Evolutionary conservation across 1,140 invertebrate genomes (phyloP).

Genomic region (Venturia canescens): DNA sequence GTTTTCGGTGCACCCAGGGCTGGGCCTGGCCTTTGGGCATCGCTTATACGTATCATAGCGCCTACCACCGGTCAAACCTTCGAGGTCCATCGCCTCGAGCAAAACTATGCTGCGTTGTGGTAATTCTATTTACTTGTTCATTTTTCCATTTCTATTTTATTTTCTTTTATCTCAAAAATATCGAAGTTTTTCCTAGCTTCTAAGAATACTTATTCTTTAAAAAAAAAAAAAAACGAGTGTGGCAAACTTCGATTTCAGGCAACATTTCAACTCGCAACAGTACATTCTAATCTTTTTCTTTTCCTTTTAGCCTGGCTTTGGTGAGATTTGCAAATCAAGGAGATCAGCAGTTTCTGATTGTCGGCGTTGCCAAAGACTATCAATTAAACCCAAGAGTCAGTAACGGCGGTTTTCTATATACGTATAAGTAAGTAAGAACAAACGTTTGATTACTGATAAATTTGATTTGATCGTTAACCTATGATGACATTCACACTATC

Average conservation of each 20-base stretch:
- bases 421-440: conserved; percentile 83
- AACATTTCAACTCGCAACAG: conserved; percentile 5
- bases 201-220: background rate
- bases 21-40: conserved; percentile 98
- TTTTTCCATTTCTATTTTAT: conserved; percentile 56
- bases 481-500: conserved; percentile 70
- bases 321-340: conserved; percentile 85
- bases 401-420: conserved; percentile 89
- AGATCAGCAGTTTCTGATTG: conserved; percentile 86
- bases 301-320: conserved; percentile 80
- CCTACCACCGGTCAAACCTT: conserved; percentile 89
- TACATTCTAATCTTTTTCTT: conserved; percentile 17
- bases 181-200: too few species aligned
- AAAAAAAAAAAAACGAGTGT: background rate
- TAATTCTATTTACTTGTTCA: conserved; percentile 77
- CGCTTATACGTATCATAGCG: conserved; percentile 93
- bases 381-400: conserved; percentile 91
- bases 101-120: conserved; percentile 98
- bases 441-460: background rate
- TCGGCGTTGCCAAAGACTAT: conserved; percentile 94
- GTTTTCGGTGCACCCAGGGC: conserved; percentile 98
- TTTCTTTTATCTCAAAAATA: background rate
- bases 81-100: conserved; percentile 90
- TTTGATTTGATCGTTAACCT: conserved; percentile 2
- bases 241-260: conserved; percentile 5